phyloP scores from a whole-genome alignment of 2,888 invertebrate genomes.

The Hydrotaea diabolus region DNA sequence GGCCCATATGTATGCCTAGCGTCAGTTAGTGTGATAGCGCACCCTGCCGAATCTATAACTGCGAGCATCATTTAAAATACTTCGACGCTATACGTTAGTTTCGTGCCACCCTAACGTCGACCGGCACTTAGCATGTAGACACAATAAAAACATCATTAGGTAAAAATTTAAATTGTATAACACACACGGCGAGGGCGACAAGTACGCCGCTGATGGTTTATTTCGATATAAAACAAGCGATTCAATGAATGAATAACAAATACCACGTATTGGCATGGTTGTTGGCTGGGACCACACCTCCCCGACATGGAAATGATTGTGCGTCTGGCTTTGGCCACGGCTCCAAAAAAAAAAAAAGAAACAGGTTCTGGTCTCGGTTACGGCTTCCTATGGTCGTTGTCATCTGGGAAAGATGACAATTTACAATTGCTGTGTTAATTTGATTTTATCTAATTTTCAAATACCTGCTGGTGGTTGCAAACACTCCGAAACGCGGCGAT shows the following conservation, averaged over 20 bases:
- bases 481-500: slow-evolving; percentile 25
- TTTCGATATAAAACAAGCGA: slow-evolving; percentile 13
- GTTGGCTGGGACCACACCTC: background rate
- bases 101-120: background rate
- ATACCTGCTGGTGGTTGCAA: slow-evolving; percentile 65
- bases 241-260: slow-evolving; percentile 17
- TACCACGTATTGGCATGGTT: background rate
- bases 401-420: slow-evolving; percentile 63
- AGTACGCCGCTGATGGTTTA: slow-evolving; percentile 4
- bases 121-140: slow-evolving; percentile 16
- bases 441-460: slow-evolving; percentile 67
- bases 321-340: background rate
- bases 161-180: slow-evolving; percentile 20
- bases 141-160: slow-evolving; percentile 33
- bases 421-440: slow-evolving; percentile 66
- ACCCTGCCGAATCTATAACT: too few species aligned
- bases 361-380: slow-evolving; percentile 23
- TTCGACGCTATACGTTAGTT: too few species aligned
- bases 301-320: slow-evolving; percentile 35
- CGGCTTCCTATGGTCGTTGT: slow-evolving; percentile 17
- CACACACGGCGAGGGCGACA: too few species aligned
- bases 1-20: too few species aligned
- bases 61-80: too few species aligned
- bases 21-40: too few species aligned
- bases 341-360: too few species aligned